These are phyloP conservation scores for Palythoa heliodiscus DNA, from an alignment of 92 coral and sea anemone genomes.

Conservation along the genomic window DNA sequence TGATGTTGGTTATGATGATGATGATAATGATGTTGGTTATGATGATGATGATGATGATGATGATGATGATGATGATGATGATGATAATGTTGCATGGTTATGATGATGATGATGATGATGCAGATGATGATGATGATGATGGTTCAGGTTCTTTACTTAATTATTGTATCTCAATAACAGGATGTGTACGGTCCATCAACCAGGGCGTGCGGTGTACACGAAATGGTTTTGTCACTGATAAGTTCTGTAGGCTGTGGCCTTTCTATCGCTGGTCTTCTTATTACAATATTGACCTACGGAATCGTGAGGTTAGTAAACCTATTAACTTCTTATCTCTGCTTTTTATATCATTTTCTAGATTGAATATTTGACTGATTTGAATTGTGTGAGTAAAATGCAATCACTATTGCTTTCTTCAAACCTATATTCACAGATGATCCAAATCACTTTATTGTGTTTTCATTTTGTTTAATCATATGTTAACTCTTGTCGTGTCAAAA, in stretches of 20 bases:
- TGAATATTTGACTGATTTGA: background rate
- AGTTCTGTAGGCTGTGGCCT: slow-evolving; percentile 91
- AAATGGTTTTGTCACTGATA: slow-evolving; percentile 73
- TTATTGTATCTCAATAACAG: slow-evolving; percentile 43
- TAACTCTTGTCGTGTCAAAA: too few relatives aligned
- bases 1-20: too few relatives aligned
- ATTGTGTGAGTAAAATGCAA: background rate
- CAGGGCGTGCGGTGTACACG: slow-evolving; percentile 91
- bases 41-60: background rate
- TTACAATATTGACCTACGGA: slow-evolving; percentile 87
- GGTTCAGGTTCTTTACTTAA: background rate
- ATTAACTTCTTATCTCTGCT: background rate
- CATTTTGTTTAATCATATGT: too few relatives aligned
- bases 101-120: too few relatives aligned
- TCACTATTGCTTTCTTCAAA: too few relatives aligned
- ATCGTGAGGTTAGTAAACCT: slow-evolving; percentile 80
- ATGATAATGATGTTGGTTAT: too few relatives aligned
- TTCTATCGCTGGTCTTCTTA: slow-evolving; percentile 85
- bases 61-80: background rate
- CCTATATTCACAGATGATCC: too few relatives aligned
- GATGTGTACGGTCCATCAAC: slow-evolving; percentile 94
- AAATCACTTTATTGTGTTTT: too few relatives aligned
- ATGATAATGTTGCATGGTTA: background rate
- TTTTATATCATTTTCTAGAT: background rate
- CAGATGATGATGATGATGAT: background rate